Base-by-base conservation (phyloP, 2,888 invertebrate genomes). In the Mythimna impura region DNA sequence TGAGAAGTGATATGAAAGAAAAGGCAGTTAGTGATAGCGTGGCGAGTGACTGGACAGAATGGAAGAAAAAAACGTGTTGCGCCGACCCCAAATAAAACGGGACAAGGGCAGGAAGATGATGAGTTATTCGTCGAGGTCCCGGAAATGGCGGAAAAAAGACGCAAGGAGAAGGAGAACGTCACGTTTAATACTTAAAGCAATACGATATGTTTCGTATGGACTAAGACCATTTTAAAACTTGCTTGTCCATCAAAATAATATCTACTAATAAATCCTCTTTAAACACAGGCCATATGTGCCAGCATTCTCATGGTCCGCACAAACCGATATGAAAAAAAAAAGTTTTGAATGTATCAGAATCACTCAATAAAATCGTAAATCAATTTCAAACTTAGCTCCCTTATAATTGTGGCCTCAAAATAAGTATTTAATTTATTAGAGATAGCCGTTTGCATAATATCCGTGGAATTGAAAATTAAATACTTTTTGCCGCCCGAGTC, bases 371-470 rank as follows among this genome's bases (percentile, higher is more conserved):
- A 65, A 55, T 50, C 14, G 7, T 12, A 55, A 20, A 47, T 60
- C 30, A 43, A 52, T 52, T 78, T 64, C 12, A 65, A 73, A n/a
- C n/a, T 1, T 34, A 63, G 50, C 76, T 75, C 64, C 77, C 58
- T 22, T 54, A 55, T 25, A 74, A 62, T 63, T 22, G 5, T 25
- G 34, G 17, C 30, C 25, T 64, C 12, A 60, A 43, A 67, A 40
- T 25, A 63, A 47, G 62, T 9, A 22, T 43, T n/a, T 20, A 8
- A 30, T 64, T 55, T 10, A 63, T 30, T 52, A 20, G 17, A 52
- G 5, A 8, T 47, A 47, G 17, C 57, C 22, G 34, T 81, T 78
- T 40, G 36, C 50, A 43, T 66, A 81, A 71, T 78, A 22, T 14
- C 52, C 64, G 60, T 71, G 22, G 9, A 71, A 78, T 71, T 34